Conservation (phyloP, 2,113 vertebrate species). For the Psammodynastes pulverulentus region DNA sequence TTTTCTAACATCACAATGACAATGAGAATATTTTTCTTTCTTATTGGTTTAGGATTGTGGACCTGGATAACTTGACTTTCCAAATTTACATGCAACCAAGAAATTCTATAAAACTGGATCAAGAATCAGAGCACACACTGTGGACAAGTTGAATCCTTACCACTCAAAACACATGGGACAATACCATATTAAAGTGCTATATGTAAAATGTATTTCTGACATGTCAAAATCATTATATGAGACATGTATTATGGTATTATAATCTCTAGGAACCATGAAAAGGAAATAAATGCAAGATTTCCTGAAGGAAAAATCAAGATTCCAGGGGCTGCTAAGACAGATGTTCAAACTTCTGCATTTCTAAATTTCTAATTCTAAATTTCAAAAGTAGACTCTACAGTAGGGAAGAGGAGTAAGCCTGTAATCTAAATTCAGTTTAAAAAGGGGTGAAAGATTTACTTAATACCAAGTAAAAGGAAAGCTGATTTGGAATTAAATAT, state of each 20-base stretch:
- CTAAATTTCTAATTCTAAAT: not conserved
- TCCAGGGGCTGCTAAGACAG: not conserved
- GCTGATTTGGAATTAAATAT: not conserved
- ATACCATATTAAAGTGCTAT: not conserved
- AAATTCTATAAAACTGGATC: too few species aligned
- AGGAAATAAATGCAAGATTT: not conserved
- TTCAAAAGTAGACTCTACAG: not conserved
- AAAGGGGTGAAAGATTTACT: not conserved
- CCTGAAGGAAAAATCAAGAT: not conserved
- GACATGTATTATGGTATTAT: not conserved
- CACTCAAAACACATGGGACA: not conserved
- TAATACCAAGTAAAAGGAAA: not conserved
- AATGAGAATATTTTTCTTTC: not conserved
- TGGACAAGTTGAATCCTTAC: not conserved
- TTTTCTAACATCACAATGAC: not conserved
- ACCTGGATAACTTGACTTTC: not conserved
- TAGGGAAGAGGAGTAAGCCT: not conserved
- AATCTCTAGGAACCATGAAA: not conserved
- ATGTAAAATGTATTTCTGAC: not conserved
- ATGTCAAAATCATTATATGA: not conserved
- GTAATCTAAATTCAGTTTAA: not conserved
- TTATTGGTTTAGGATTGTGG: too few species aligned
- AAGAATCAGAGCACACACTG: not conserved
- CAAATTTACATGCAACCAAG: not conserved
- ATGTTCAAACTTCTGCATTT: not conserved